Percentiles rank a stretch among this genome's conserved stretches.
phyloP scores from a whole-genome alignment of 2,888 invertebrate genomes.

The Drosophila pseudotakahashii region DNA sequence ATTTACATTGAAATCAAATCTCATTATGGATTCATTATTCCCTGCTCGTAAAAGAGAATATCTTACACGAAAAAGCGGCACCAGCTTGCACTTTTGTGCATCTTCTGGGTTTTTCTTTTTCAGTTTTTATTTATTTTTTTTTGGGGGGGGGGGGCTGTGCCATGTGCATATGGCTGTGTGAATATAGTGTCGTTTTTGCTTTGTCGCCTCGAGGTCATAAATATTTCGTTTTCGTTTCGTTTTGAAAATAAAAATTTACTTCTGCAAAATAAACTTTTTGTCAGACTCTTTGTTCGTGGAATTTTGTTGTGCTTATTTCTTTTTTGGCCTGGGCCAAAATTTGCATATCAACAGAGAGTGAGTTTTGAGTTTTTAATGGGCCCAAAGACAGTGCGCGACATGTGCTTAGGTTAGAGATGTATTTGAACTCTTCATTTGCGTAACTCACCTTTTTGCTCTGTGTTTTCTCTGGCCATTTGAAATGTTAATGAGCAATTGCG shows the following conservation, averaged over 20 bases:
- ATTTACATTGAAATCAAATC: constrained; percentile 17
- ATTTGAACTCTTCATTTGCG: constrained; percentile 28
- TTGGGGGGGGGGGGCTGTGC: constrained; percentile 4
- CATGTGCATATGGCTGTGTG: constrained; percentile 23
- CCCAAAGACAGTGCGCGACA: constrained; percentile 48
- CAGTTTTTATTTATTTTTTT: constrained; percentile 12
- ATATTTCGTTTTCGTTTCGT: constrained; percentile 66
- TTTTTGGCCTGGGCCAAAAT: constrained; percentile 18
- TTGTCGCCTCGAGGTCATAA: constrained; percentile 71
- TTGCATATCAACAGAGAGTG: constrained; percentile 36
- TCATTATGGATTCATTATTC: constrained; percentile 4
- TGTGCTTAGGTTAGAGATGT: constrained; percentile 11
- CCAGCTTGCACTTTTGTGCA: constrained; percentile 36
- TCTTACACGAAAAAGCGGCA: constrained; percentile 6
- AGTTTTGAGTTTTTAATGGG: constrained; percentile 12
- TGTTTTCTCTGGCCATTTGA: constrained; percentile 28
- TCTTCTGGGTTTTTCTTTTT: constrained; percentile 20
- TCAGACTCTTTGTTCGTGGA: constrained; percentile 27
- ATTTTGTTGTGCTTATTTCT: constrained; percentile 1
- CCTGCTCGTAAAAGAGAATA: constrained; percentile 9
- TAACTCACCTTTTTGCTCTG: constrained; percentile 32
- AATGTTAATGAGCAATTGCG: constrained; percentile 51
- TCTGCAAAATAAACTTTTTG: constrained; percentile 48
- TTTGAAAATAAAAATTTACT: constrained; percentile 41
- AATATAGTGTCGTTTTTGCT: constrained; percentile 35